These are phyloP conservation scores for Scomber scombrus DNA, from an alignment of 2,113 vertebrate genomes.

Conservation along the genomic window DNA sequence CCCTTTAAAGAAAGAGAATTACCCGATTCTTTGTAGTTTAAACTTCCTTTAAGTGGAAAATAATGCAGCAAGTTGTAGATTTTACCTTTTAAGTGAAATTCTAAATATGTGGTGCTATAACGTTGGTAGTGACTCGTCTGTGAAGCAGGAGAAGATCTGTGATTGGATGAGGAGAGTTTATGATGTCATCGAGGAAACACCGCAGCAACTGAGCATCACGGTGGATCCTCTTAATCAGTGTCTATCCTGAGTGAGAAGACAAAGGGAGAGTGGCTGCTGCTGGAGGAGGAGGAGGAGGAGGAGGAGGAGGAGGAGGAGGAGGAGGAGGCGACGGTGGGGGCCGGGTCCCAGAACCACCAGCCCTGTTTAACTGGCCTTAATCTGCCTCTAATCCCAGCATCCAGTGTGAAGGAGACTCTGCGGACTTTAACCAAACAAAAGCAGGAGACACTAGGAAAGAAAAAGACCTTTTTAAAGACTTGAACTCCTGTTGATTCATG, in stretches of 20 bases:
- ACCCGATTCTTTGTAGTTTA: no score
- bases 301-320: neutral
- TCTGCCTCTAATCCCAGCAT: conserved; percentile 64
- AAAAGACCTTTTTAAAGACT: neutral
- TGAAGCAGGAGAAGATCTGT: no score
- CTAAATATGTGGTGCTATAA: no score
- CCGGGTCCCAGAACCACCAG: neutral
- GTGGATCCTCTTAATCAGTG: neutral
- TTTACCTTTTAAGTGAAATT: no score
- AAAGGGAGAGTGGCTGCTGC: conserved; percentile 19
- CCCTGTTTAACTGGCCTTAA: conserved; percentile 60
- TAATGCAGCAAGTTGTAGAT: no score
- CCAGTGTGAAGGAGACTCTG: neutral
- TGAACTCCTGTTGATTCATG: neutral
- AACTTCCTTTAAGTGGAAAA: no score
- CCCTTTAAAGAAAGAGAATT: no score
- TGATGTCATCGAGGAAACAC: neutral
- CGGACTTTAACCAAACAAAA: conserved; percentile 3
- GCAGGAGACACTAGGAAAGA: neutral
- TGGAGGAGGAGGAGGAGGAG: no score
- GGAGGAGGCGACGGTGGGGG: neutral
- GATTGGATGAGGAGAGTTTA: neutral
- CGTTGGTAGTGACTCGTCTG: no score
- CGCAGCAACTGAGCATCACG: neutral
- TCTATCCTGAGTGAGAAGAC: neutral